A percentile compares a stretch with the other conserved stretches of the same genome.
Conservation (phyloP, 2,113 vertebrate genomes). For the Eudyptes chrysolophus region DNA sequence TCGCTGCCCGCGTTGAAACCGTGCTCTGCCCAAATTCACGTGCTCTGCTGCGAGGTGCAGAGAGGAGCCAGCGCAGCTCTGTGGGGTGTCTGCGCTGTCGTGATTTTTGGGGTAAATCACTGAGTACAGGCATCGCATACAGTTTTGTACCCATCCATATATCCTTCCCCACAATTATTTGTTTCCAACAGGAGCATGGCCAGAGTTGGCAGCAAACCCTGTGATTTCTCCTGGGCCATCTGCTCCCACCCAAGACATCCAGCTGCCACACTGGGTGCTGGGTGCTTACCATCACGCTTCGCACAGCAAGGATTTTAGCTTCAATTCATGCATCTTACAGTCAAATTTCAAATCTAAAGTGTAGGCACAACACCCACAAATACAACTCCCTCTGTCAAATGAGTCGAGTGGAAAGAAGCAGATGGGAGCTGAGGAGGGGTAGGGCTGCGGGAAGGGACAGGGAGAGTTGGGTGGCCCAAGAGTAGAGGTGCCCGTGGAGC, state of each 20-base stretch:
- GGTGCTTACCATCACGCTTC: neutral
- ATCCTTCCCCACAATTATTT: neutral
- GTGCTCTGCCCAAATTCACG: neutral
- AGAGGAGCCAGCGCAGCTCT: neutral
- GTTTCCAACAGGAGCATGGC: neutral
- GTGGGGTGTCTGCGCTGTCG: fast-evolving
- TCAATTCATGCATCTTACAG: neutral
- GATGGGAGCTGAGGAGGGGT: neutral
- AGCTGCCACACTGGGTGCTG: neutral
- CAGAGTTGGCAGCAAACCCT: neutral
- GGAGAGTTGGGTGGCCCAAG: neutral
- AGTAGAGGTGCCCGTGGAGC: neutral
- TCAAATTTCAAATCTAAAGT: neutral
- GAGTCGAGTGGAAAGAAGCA: neutral
- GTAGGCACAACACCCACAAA: neutral
- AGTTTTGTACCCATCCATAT: neutral
- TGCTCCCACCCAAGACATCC: fast-evolving
- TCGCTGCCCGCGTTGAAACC: fast-evolving
- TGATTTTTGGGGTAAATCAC: neutral
- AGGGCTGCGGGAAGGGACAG: neutral
- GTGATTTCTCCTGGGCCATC: neutral
- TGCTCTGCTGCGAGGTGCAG: neutral
- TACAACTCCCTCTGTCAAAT: neutral
- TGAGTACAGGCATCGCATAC: neutral
- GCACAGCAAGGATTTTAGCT: neutral